Base-by-base conservation (phyloP, 2,888 invertebrate genomes). In the Caenorhabditis zanzibari region DNA sequence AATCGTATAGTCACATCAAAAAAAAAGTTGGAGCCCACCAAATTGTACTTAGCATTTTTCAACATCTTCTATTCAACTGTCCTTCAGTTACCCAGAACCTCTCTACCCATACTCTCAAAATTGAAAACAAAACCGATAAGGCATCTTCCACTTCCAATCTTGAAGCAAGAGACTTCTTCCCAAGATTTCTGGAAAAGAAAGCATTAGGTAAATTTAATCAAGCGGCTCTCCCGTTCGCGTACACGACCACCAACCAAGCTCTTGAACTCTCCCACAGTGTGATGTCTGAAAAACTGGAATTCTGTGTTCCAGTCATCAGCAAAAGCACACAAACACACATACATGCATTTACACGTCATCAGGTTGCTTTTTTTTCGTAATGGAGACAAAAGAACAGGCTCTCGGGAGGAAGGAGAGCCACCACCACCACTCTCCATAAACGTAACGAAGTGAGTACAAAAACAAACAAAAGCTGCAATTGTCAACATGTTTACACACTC, bases 391-490 rank as follows among this genome's bases (percentile, higher is more conserved):
- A n/a, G 26, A 44, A 44, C 24, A 24, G 61, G 61, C 47, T 47
- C 28, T 56, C 56, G 24, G 22, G n/a, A 61, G 6, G 59, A 22
- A 26, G 26, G 16, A 24, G 24, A 26, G 63, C 24, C 16, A 7
- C n/a, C n/a, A 19, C 44, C n/a, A 10, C 54, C 22, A 6, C 32
- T 64, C 32, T 52, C 28, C 35, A 28, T 35, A 66, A 66, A 64
- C 64, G 72, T 54, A 35, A 28, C 16, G 10, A 19, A 59, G 52
- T 64, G 63, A 74, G 74, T 64, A 54, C 63, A 64, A 74, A 64
- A 54, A 64, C 63, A 74, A 74, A 64, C 38, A 74, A 63, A 54
- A 9, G 22, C 64, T 73, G 73, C n/a, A 74, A 74, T 74, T 63
- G 74, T 74, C 74, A 64, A 64, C 63, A 74, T 38, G 38, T 12